Evolutionary conservation across 2,888 invertebrate species (phyloP).

Genomic region (Dryococelus australis): DNA sequence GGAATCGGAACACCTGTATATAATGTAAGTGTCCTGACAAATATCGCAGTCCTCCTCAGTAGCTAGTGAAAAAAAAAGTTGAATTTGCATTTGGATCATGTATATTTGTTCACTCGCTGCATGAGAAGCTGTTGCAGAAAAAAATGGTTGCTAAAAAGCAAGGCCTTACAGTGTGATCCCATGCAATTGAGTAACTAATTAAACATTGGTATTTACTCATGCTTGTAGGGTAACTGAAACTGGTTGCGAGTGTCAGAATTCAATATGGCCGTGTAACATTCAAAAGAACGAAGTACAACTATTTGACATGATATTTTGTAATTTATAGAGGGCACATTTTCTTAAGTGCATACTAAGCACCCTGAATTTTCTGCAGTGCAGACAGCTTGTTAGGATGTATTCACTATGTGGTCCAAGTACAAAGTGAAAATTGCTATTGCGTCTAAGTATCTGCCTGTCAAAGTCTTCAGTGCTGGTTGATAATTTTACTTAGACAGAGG

Average conservation of each 20-base stretch:
- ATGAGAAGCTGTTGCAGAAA: background rate
- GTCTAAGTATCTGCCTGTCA: background rate
- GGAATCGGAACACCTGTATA: background rate
- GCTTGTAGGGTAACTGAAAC: background rate
- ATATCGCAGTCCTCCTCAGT: background rate
- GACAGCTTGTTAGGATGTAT: background rate
- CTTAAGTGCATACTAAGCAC: background rate
- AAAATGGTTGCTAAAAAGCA: background rate
- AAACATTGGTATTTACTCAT: background rate
- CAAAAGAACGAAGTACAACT: background rate
- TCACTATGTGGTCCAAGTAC: background rate
- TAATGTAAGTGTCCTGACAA: background rate
- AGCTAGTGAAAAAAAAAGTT: too few relatives aligned
- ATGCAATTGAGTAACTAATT: background rate
- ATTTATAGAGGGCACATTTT: background rate
- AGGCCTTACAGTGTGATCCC: background rate
- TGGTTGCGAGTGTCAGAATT: background rate
- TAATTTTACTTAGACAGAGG: background rate
- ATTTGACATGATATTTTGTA: background rate
- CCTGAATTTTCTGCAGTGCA: background rate
- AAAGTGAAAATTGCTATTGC: background rate
- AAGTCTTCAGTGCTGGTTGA: background rate
- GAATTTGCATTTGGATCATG: too few relatives aligned
- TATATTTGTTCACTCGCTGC: background rate
- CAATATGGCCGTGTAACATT: background rate